These are phyloP conservation scores for Zaprionus lachaisei DNA, from an alignment of 1,140 invertebrate species.

Conservation along the genomic window DNA sequence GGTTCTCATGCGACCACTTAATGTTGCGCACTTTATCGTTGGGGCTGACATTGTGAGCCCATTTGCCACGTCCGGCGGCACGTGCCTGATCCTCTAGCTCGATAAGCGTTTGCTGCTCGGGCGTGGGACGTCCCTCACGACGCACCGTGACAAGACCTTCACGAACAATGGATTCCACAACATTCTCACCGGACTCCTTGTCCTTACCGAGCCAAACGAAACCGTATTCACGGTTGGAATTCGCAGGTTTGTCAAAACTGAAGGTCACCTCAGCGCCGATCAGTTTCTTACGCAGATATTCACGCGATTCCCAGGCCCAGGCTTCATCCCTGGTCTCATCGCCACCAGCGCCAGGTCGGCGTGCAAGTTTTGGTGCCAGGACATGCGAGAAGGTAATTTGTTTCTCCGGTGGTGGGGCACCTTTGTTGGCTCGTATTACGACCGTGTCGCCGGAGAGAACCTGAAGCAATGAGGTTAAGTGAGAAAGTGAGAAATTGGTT, in stretches of 20 bases:
- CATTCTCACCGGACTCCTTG: slow-evolving; percentile 90
- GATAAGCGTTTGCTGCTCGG: slow-evolving; percentile 89
- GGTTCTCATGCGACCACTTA: slow-evolving; percentile 94
- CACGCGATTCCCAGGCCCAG: slow-evolving; percentile 98
- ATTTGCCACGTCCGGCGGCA: slow-evolving; percentile 93
- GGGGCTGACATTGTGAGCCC: slow-evolving; percentile 86
- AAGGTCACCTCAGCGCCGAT: slow-evolving; percentile 96
- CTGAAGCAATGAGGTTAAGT: slow-evolving; percentile 85
- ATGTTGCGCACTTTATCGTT: slow-evolving; percentile 92
- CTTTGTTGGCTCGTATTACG: slow-evolving; percentile 92
- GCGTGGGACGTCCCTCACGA: slow-evolving; percentile 89
- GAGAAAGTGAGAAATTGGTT: slow-evolving; percentile 7
- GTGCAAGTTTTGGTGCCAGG: slow-evolving; percentile 95
- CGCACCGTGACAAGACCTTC: slow-evolving; percentile 95
- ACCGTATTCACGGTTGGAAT: slow-evolving; percentile 94
- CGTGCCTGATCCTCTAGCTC: slow-evolving; percentile 97
- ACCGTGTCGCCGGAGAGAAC: slow-evolving; percentile 96
- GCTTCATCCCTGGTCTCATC: slow-evolving; percentile 95
- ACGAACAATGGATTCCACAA: slow-evolving; percentile 93
- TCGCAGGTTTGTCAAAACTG: slow-evolving; percentile 89
- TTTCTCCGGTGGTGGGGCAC: slow-evolving; percentile 95
- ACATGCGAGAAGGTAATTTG: slow-evolving; percentile 95
- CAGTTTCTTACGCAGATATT: slow-evolving; percentile 96
- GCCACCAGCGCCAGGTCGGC: slow-evolving; percentile 88
- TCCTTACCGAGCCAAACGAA: slow-evolving; percentile 94